phyloP scores from a whole-genome alignment of 1,140 invertebrate genomes.

The Aphidius gifuensis region DNA sequence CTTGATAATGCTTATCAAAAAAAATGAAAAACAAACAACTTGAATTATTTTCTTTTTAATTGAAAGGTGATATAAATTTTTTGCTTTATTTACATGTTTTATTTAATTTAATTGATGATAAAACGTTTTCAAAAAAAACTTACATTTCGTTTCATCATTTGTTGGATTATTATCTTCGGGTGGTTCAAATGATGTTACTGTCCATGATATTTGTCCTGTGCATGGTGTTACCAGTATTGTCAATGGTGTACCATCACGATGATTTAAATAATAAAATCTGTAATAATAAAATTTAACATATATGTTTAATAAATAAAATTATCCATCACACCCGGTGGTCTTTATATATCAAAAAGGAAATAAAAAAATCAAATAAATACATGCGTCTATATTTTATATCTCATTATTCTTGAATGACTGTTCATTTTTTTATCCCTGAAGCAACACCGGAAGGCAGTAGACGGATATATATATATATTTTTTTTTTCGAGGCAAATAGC shows the following conservation, averaged over 20 bases:
- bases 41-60: not conserved
- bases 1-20: conserved; percentile 36
- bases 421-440: too few relatives aligned
- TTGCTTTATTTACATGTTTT: too few relatives aligned
- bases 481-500: conserved; percentile 17
- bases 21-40: conserved; percentile 1
- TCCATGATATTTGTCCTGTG: conserved; percentile 51
- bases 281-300: conserved; percentile 23
- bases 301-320: not conserved
- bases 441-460: not conserved
- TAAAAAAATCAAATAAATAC: too few relatives aligned
- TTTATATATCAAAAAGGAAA: too few relatives aligned
- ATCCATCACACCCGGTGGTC: too few relatives aligned
- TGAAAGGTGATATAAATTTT: too few relatives aligned
- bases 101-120: conserved; percentile 3
- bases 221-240: conserved; percentile 52
- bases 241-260: conserved; percentile 46
- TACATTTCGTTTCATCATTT: conserved; percentile 41
- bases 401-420: too few relatives aligned
- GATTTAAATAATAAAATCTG: conserved; percentile 53
- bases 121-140: not conserved
- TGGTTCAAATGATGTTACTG: conserved; percentile 49
- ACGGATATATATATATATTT: too few relatives aligned
- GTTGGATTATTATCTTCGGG: conserved; percentile 46
- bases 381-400: too few relatives aligned